Evolutionary conservation across 1,140 invertebrate species (phyloP).

Genomic region (Pomacea maculata): DNA sequence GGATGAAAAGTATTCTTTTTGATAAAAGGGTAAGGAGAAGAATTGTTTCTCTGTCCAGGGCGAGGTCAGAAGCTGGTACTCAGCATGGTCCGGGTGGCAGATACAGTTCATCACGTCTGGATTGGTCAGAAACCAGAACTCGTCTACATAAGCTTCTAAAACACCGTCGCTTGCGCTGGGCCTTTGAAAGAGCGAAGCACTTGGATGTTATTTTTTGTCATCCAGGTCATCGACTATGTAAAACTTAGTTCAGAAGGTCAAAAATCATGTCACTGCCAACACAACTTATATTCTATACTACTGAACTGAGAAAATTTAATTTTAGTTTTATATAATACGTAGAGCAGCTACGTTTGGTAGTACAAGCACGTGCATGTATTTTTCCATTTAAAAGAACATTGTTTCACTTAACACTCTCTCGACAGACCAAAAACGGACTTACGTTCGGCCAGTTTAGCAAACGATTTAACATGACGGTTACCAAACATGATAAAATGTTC

Average conservation of each 20-base stretch:
- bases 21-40: not conserved
- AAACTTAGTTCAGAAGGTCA: not conserved
- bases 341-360: not conserved
- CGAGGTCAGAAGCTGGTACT: not conserved
- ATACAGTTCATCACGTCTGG: slow-evolving; percentile 11
- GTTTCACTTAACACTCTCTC: not conserved
- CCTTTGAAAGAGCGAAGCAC: not conserved
- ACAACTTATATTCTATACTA: too few relatives aligned
- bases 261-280: not conserved
- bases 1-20: not conserved
- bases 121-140: slow-evolving; percentile 18
- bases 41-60: slow-evolving; percentile 11
- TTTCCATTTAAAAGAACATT: not conserved
- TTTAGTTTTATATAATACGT: too few relatives aligned
- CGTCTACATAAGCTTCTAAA: slow-evolving; percentile 2
- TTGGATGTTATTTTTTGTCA: not conserved
- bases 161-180: not conserved
- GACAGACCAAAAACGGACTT: not conserved
- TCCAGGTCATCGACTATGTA: not conserved
- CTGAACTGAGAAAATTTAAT: too few relatives aligned
- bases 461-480: too few relatives aligned
- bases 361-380: not conserved
- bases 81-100: slow-evolving; percentile 2
- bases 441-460: not conserved
- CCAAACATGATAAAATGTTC: too few relatives aligned